A percentile compares a stretch with the other conserved stretches of the same genome.
Conservation (phyloP, 2,113 vertebrate genomes). For the Amblyornis subalaris region DNA sequence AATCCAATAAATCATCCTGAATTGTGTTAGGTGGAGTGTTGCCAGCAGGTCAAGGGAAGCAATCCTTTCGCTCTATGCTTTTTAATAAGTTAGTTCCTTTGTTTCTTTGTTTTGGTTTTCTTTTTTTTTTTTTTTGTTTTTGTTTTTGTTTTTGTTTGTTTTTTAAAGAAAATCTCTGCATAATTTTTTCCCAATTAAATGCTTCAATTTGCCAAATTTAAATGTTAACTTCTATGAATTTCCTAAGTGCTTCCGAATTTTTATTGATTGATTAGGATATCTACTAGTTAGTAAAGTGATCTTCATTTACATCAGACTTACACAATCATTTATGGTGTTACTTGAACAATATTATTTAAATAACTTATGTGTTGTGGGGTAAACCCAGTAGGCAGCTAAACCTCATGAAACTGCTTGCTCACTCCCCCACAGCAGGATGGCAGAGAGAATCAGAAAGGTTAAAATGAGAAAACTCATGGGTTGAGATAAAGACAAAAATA, state of each 20-base stretch:
- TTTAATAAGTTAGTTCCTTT: background rate
- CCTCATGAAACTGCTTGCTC: rapidly evolving
- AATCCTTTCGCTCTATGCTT: background rate
- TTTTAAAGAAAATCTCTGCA: background rate
- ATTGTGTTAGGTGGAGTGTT: background rate
- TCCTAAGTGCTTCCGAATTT: background rate
- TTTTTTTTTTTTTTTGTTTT: no score
- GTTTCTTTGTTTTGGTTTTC: no score
- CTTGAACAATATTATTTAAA: background rate
- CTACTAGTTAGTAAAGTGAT: background rate
- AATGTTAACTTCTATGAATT: background rate
- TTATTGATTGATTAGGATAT: background rate
- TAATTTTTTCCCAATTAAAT: background rate
- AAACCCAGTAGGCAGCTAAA: background rate
- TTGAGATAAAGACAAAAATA: background rate
- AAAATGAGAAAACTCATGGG: background rate
- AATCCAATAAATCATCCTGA: background rate
- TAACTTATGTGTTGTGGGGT: background rate
- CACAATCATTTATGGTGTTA: background rate
- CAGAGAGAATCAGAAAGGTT: background rate
- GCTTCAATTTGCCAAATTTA: background rate
- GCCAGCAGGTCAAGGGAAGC: background rate
- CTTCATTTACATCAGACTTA: background rate
- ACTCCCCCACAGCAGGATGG: background rate
- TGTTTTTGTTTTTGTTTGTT: background rate